Conservation (phyloP, 2,888 invertebrate genomes). For the Stenodera caucasica region DNA sequence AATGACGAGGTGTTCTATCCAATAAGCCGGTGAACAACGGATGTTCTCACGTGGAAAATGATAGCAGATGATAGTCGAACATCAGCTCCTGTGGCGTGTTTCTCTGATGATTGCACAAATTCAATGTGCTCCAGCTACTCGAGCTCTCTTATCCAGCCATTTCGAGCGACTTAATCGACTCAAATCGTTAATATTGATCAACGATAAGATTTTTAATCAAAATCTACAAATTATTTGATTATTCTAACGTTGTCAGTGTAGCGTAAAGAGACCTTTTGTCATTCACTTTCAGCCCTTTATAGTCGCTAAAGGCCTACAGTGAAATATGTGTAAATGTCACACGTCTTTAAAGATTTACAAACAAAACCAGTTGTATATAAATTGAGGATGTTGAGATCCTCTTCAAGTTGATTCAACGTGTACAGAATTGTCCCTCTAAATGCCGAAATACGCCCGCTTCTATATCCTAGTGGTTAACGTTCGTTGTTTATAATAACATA, state of each 20-base stretch:
- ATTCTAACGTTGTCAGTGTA: no score
- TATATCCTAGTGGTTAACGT: background rate
- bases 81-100: conserved; percentile 6
- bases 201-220: no score
- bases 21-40: background rate
- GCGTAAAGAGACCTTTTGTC: no score
- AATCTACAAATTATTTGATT: no score
- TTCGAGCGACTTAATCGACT: conserved; percentile 8
- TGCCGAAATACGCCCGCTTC: background rate
- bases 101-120: conserved; percentile 33
- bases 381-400: background rate
- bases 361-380: conserved; percentile 2
- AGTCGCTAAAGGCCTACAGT: background rate
- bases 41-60: background rate
- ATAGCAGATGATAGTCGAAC: conserved; percentile 22
- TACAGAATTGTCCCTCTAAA: conserved; percentile 6
- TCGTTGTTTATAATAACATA: background rate
- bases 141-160: no score
- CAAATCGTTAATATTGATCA: no score
- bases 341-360: no score
- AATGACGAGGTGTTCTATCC: background rate
- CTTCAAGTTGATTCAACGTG: conserved; percentile 1
- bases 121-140: no score
- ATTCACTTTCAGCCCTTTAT: no score
- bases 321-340: no score